Evolutionary conservation across 2,113 vertebrate species (phyloP).

Genomic region (Ornithorhynchus anatinus): DNA sequence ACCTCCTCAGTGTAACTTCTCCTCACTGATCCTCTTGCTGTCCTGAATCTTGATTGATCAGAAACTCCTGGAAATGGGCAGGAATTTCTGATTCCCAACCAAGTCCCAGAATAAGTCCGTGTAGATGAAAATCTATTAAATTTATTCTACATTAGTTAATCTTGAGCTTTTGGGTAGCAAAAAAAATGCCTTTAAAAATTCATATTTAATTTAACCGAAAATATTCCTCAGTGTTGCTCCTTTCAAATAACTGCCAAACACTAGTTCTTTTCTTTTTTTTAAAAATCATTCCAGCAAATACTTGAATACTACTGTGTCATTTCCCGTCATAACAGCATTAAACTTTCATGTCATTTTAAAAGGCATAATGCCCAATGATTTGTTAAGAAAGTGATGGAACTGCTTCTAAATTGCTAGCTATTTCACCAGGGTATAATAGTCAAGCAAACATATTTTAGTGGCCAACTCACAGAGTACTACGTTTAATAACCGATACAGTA

Average conservation of each 20-base stretch:
- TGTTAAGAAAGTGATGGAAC: background rate
- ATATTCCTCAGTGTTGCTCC: background rate
- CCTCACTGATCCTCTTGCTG: no score
- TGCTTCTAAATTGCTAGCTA: background rate
- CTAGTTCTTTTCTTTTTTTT: slow-evolving; percentile 1
- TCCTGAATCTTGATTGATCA: no score
- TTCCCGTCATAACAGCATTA: background rate
- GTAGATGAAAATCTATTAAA: no score
- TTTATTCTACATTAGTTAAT: no score
- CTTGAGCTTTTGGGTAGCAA: no score
- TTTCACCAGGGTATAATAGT: background rate
- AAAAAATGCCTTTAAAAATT: slow-evolving; percentile 1
- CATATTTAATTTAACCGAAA: background rate
- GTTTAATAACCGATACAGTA: no score
- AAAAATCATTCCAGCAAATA: background rate
- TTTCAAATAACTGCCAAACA: background rate
- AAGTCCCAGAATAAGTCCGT: no score
- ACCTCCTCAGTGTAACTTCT: no score
- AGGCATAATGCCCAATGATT: slow-evolving; percentile 7
- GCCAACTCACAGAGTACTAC: background rate
- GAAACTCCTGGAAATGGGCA: no score
- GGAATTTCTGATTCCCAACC: no score
- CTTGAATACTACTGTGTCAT: slow-evolving; percentile 24
- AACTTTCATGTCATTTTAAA: slow-evolving; percentile 25
- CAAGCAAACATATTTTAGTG: slow-evolving; percentile 13